Base-by-base conservation (phyloP, 2,113 vertebrate genomes). In the Planiliza haematocheilus region DNA sequence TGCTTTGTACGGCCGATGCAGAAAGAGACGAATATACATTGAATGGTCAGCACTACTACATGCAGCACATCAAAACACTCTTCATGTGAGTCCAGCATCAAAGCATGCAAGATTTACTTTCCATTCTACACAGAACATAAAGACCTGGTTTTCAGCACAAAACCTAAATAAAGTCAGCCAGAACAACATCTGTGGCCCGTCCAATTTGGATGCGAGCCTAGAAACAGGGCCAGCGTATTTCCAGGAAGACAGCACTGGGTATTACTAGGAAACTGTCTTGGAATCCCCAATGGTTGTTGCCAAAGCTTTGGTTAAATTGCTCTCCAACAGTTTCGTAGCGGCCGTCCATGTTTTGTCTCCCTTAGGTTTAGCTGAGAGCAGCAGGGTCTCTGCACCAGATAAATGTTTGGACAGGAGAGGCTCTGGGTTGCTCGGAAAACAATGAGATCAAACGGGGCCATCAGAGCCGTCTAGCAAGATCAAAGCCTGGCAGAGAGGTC, bases 361-460 rank as follows among this genome's bases (percentile, higher is more conserved):
- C 7, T 16, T 2, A 13, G 17, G 42, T 59, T 62, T 58, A 56
- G 64, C 72, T 51, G 51, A 66, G 61, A 69, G 71, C 72, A 75
- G 49, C 45, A 11, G 58, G 66, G 21, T 45, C 62, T 71, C 45
- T 36, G 42, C 67, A 65, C 10, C 58, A 51, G 42, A 80, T 67
- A 63, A 79, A 76, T 88, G 85, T 84, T 88, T 88, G 63, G 63
- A 82, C 80, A 79, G 76, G 73, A 65, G 53, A 59, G 42, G 70
- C 59, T 82, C 75, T 70, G 72, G 72, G 58, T 82, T 42, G 42
- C 66, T 84, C 66, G 12, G 36, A 64, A 75, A 82, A 86, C 81
- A 86, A 71, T 70, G 17, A 64, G 69, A 68, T 74, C 84, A 81
- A 67, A 81, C 71, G 4, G 7, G 34, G 37, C 30, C 64, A 65